phyloP scores from a whole-genome alignment of 2,797 vertebrate species.

The Premnoplex brunnescens region DNA sequence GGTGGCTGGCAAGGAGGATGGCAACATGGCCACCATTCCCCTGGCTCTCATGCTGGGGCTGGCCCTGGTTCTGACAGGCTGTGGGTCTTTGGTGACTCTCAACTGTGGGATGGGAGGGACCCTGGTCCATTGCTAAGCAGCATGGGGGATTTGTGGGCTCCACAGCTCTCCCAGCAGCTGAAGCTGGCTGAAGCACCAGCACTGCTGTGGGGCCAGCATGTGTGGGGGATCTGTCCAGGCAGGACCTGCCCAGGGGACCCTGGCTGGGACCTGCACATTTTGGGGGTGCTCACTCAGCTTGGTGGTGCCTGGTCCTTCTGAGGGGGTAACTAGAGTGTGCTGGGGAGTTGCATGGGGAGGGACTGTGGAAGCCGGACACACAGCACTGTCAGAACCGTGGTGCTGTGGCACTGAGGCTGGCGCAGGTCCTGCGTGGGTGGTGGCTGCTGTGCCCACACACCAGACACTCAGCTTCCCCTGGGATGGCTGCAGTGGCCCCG shows the following conservation, averaged over 20 bases:
- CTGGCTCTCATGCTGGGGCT: rapidly evolving
- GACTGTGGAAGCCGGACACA: rapidly evolving
- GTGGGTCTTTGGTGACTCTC: rapidly evolving
- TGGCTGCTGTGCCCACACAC: not conserved
- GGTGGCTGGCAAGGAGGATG: too few relatives aligned
- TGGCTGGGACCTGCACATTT: rapidly evolving
- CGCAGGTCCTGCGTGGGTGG: not conserved
- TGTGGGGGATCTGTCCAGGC: not conserved
- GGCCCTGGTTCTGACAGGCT: rapidly evolving
- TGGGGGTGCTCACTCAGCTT: not conserved
- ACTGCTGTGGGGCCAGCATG: rapidly evolving
- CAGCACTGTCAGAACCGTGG: rapidly evolving
- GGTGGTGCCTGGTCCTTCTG: not conserved
- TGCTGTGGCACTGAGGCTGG: rapidly evolving
- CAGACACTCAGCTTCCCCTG: not conserved
- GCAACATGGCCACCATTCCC: rapidly evolving
- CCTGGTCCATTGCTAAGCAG: rapidly evolving
- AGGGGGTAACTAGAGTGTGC: not conserved
- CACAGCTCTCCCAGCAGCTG: rapidly evolving
- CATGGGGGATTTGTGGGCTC: rapidly evolving
- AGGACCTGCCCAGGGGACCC: not conserved
- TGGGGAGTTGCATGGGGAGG: not conserved
- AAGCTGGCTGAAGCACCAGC: rapidly evolving
- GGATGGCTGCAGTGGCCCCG: rapidly evolving
- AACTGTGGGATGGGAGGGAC: rapidly evolving